Base-by-base conservation (phyloP, 2,888 invertebrate species). In the Chrysolina haemoptera region DNA sequence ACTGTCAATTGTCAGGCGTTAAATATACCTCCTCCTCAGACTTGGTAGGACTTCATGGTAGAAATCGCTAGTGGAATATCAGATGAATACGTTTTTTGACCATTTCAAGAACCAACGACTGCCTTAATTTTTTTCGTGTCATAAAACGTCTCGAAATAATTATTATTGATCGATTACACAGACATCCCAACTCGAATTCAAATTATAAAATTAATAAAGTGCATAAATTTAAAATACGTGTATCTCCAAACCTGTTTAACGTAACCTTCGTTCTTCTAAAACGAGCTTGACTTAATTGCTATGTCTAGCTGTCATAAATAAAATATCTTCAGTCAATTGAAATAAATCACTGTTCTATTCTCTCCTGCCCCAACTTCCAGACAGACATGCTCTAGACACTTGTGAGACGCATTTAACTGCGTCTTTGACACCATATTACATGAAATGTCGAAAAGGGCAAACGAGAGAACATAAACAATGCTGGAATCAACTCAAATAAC, bases 401-500 rank as follows among this genome's bases (percentile, higher is more conserved):
- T 63, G 63, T 65, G 62, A 35, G 14, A 53, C 62, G 50, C 67
- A 53, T 74, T 71, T 64, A 71, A 67, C 59, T 40, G 35, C 46
- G 22, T 55, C 46, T 64, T 64, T 65, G 62, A 68, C 62, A 65
- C 59, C 53, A 65, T 64, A 65, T 71, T 59, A 50, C 64, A 43
- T 64, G 71, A 70, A 63, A 55, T 64, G 63, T 65, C 66, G 55
- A 46, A 64, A 74, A 50, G 70, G 74, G 62, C 46, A 14, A 5
- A 46, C 16, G 41, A 46, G 67, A 55, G 53, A 74, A 68, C 67
- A 68, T 74, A 74, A 74, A 74, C 74, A 74, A 62, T 62, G 48
- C 64, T 40, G 68, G 68, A 74, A 74, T 74, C 48, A 68, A 71
- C 68, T 74, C 71, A 70, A 68, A 71, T 70, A 74, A 67, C 63